Percentiles rank a stretch among this genome's conserved stretches.
phyloP scores from a whole-genome alignment of 2,797 vertebrate species.

The Chelidonichthys spinosus region DNA sequence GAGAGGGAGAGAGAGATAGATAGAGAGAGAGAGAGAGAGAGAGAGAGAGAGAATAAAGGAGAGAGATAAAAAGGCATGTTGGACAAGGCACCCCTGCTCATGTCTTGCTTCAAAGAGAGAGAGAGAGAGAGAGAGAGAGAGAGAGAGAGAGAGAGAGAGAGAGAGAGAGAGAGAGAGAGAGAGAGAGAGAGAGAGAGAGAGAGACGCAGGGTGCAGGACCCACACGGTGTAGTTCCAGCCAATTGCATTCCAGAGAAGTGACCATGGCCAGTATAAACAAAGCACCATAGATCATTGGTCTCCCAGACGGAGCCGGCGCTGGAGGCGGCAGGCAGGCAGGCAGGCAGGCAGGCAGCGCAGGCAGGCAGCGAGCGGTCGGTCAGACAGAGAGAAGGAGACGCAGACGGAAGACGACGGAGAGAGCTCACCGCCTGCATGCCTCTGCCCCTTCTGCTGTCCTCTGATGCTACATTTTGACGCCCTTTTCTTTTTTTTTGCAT shows the following conservation, averaged over 20 bases:
- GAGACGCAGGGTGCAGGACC: slow-evolving; percentile 85
- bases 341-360: slow-evolving; percentile 58
- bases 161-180: slow-evolving; percentile 53
- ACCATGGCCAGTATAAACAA: slow-evolving; percentile 87
- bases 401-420: slow-evolving; percentile 70
- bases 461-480: slow-evolving; percentile 75
- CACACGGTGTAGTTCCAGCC: slow-evolving; percentile 88
- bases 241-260: slow-evolving; percentile 90
- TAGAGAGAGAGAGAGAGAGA: not conserved
- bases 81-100: slow-evolving; percentile 82
- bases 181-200: slow-evolving; percentile 54
- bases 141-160: slow-evolving; percentile 59
- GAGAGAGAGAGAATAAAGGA: not conserved
- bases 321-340: slow-evolving; percentile 63
- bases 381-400: slow-evolving; percentile 53
- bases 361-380: slow-evolving; percentile 49
- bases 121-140: slow-evolving; percentile 46
- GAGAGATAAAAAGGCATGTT: slow-evolving; percentile 70
- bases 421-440: slow-evolving; percentile 71
- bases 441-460: slow-evolving; percentile 73
- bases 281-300: slow-evolving; percentile 86
- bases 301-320: slow-evolving; percentile 78
- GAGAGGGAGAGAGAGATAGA: slow-evolving; percentile 43
- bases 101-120: slow-evolving; percentile 79
- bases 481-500: slow-evolving; percentile 74